phyloP scores from a whole-genome alignment of 2,113 vertebrate species.

The Hippocampus guttulatus region DNA sequence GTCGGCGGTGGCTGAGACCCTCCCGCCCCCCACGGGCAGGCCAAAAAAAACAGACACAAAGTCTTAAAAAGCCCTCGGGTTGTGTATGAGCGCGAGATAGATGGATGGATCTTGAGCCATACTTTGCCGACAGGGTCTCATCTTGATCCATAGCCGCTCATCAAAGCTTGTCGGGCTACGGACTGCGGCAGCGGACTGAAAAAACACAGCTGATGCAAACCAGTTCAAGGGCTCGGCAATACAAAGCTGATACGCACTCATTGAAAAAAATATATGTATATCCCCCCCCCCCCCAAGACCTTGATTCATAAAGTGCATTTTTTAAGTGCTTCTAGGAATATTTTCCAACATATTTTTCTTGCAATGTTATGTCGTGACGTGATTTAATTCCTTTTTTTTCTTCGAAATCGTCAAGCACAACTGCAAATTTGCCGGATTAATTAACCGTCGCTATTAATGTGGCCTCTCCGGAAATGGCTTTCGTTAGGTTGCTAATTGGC shows the following conservation, averaged over 20 bases:
- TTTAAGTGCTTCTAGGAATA: background rate
- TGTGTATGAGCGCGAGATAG: background rate
- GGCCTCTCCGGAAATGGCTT: no score
- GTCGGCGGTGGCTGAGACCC: conserved; percentile 37
- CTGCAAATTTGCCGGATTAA: no score
- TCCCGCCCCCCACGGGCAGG: conserved; percentile 25
- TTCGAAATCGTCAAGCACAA: no score
- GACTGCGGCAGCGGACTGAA: conserved; percentile 26
- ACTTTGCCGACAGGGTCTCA: background rate
- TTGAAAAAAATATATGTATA: no score
- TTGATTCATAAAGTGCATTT: background rate
- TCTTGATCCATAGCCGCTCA: conserved; percentile 8
- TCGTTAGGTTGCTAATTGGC: no score
- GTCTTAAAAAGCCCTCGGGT: conserved; percentile 32
- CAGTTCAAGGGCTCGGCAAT: conserved; percentile 38
- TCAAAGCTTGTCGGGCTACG: conserved; percentile 8
- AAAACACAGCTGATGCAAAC: conserved; percentile 20
- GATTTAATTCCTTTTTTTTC: no score
- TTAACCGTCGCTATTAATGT: no score
- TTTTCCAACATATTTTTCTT: no score
- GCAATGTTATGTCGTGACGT: no score
- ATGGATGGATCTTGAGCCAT: background rate
- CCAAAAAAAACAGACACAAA: conserved; percentile 40
- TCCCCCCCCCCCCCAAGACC: no score
- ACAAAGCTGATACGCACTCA: no score